phyloP scores from a whole-genome alignment of 2,113 vertebrate genomes.

The Podiceps cristatus region DNA sequence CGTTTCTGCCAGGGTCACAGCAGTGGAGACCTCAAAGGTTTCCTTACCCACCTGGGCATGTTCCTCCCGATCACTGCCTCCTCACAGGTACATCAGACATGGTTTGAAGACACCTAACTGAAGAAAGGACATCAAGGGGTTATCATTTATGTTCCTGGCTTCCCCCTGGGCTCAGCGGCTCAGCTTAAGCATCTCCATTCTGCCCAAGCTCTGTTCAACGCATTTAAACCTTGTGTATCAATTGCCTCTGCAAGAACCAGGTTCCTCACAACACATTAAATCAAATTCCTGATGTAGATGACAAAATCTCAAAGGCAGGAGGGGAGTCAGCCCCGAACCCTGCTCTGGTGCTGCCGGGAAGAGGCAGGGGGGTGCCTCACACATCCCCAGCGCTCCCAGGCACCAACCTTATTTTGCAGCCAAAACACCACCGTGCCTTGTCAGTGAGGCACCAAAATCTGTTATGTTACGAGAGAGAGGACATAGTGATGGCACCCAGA shows the following conservation, averaged over 20 bases:
- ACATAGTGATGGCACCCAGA: background rate
- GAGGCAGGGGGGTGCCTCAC: background rate
- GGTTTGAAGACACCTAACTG: background rate
- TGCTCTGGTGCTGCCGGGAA: background rate
- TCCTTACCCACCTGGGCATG: background rate
- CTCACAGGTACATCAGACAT: background rate
- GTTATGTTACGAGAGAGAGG: background rate
- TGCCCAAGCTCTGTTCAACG: background rate
- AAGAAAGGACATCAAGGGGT: background rate
- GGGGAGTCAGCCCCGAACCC: background rate
- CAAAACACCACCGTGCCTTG: background rate
- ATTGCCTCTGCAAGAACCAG: background rate
- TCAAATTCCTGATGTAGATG: background rate
- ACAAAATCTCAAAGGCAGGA: accelerated
- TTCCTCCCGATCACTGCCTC: background rate
- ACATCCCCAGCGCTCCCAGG: background rate
- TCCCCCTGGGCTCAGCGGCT: background rate
- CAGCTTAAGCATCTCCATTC: background rate
- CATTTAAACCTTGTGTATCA: background rate
- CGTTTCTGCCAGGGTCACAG: background rate
- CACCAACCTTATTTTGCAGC: background rate
- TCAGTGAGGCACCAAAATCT: background rate
- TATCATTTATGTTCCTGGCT: background rate
- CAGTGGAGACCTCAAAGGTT: background rate
- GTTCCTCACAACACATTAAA: background rate